A percentile compares a stretch with the other conserved stretches of the same genome.
phyloP scores from a whole-genome alignment of 1,140 invertebrate species.

The Ceratosolen solmsi region DNA sequence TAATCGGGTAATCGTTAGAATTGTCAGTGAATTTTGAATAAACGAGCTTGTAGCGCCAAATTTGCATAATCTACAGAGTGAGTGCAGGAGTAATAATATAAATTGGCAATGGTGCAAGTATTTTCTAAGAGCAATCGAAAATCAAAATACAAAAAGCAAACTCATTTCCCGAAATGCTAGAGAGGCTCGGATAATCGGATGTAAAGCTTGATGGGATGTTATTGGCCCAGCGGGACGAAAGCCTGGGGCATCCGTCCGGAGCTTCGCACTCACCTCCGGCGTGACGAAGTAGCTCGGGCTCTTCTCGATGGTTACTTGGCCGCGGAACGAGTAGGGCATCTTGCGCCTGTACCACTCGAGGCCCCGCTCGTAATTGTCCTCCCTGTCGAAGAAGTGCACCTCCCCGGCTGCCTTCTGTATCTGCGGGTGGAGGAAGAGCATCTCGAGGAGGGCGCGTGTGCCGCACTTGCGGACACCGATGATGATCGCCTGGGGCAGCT shows the following conservation, averaged over 20 bases:
- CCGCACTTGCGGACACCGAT: constrained; percentile 96
- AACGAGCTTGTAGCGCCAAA: too few species aligned
- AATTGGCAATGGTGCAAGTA: neutral
- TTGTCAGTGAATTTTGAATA: too few species aligned
- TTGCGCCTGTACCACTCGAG: constrained; percentile 93
- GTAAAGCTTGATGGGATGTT: too few species aligned
- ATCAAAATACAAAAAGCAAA: too few species aligned
- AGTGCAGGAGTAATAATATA: neutral
- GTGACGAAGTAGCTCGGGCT: constrained; percentile 98
- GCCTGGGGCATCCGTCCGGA: too few species aligned
- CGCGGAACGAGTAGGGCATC: constrained; percentile 92
- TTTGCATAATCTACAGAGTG: too few species aligned
- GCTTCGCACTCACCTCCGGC: constrained; percentile 82
- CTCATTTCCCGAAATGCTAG: too few species aligned
- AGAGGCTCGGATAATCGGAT: too few species aligned
- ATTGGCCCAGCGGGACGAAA: too few species aligned
- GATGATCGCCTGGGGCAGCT: constrained; percentile 88
- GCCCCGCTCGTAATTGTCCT: constrained; percentile 91
- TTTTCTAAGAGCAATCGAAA: too few species aligned
- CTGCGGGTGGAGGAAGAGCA: constrained; percentile 93
- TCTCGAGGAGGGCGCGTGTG: constrained; percentile 93
- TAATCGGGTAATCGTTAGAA: too few species aligned
- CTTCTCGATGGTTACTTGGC: constrained; percentile 97
- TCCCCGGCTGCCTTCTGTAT: constrained; percentile 94
- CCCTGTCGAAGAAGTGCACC: constrained; percentile 95